A percentile compares a stretch with the other conserved stretches of the same genome.
These are phyloP conservation scores for Clamator glandarius DNA, from an alignment of 2,797 vertebrate genomes.

Conservation along the genomic window DNA sequence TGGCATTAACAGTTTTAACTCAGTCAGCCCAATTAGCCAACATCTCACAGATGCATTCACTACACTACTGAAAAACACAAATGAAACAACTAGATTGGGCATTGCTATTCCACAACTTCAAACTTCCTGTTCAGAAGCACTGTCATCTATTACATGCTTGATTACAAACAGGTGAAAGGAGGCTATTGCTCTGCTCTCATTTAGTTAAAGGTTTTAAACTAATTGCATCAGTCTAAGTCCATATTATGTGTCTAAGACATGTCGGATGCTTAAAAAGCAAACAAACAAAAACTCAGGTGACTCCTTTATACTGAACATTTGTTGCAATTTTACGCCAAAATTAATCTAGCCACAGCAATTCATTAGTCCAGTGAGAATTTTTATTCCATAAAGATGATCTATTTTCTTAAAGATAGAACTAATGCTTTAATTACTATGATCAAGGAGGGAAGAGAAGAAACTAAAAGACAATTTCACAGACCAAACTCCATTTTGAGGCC, in stretches of 20 bases:
- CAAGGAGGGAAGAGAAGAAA: background rate
- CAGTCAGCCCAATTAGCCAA: background rate
- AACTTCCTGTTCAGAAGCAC: background rate
- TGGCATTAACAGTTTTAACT: background rate
- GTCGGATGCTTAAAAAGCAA: background rate
- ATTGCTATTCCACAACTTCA: background rate
- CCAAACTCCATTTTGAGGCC: background rate
- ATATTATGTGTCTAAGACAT: background rate
- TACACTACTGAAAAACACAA: background rate
- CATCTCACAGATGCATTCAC: background rate
- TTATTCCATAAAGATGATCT: background rate
- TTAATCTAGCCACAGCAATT: background rate
- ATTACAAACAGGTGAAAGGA: background rate
- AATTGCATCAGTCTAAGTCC: background rate
- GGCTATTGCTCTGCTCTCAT: background rate
- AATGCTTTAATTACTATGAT: background rate
- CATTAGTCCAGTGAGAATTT: background rate
- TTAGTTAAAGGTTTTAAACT: background rate
- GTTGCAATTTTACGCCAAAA: background rate
- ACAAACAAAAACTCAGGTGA: rapidly evolving
- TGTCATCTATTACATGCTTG: background rate
- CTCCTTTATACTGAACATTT: background rate
- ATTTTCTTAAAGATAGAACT: background rate
- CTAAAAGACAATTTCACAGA: background rate
- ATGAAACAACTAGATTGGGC: background rate